Conservation (phyloP, 2,113 vertebrate genomes). For the Garra rufa region DNA sequence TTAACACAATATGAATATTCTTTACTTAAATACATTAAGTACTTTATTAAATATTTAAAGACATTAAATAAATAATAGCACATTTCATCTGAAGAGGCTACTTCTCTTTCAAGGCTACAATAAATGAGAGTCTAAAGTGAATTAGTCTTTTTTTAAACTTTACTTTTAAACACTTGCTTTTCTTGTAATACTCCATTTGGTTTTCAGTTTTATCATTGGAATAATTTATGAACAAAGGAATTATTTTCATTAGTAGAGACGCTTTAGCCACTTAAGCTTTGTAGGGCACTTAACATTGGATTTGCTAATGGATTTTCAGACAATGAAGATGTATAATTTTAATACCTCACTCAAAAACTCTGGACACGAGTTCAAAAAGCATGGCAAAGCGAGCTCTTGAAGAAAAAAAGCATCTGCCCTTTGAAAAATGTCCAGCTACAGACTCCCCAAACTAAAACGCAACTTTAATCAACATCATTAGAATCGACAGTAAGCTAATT, state of each 20-base stretch:
- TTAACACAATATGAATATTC: background rate
- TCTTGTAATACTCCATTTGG: background rate
- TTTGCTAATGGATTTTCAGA: conserved; percentile 10
- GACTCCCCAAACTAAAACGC: conserved; percentile 23
- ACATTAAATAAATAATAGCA: no score
- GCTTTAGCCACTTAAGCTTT: conserved; percentile 10
- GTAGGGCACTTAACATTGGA: background rate
- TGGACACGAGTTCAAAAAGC: background rate
- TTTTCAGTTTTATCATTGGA: conserved; percentile 38
- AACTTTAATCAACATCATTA: conserved; percentile 35
- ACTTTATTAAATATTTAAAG: background rate
- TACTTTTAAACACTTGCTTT: background rate
- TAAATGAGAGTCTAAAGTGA: conserved; percentile 18
- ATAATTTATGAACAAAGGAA: conserved; percentile 23
- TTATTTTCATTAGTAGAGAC: conserved; percentile 10
- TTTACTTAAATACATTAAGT: background rate
- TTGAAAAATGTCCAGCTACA: conserved; percentile 19
- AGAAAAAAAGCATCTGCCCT: background rate
- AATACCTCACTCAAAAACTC: background rate
- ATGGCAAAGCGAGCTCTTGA: background rate
- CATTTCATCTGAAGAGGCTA: background rate
- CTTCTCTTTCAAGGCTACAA: conserved; percentile 1
- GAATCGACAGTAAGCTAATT: conserved; percentile 37
- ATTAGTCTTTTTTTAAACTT: background rate
- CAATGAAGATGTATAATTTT: background rate